A percentile compares a stretch with the other conserved stretches of the same genome.
These are phyloP conservation scores for Eulithis prunata DNA, from an alignment of 2,888 invertebrate species.

Conservation along the genomic window DNA sequence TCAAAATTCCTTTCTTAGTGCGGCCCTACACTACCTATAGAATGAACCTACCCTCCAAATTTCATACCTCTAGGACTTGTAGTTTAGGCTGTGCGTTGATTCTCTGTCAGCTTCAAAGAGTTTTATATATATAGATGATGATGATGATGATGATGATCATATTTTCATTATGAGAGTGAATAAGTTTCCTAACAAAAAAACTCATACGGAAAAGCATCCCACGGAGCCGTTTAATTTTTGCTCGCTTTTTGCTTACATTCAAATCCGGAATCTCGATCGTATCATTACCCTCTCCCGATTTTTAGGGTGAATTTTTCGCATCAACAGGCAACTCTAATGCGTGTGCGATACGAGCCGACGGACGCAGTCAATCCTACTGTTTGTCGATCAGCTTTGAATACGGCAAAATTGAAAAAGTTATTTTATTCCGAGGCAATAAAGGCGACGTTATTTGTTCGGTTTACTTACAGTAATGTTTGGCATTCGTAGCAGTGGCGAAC, in stretches of 20 bases:
- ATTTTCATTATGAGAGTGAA: no score
- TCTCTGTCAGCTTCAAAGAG: no score
- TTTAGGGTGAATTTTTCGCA: conserved; percentile 18
- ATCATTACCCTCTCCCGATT: conserved; percentile 2
- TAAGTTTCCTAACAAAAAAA: no score
- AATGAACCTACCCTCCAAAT: no score
- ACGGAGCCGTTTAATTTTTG: background rate
- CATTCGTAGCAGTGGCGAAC: background rate
- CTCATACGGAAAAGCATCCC: no score
- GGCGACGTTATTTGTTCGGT: background rate
- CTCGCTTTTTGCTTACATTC: background rate
- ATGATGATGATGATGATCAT: no score
- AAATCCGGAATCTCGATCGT: background rate
- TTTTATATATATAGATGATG: no score
- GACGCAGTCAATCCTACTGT: conserved; percentile 70
- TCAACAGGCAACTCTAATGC: conserved; percentile 30
- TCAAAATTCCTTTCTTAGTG: no score
- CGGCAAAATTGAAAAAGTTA: conserved; percentile 68
- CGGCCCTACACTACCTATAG: no score
- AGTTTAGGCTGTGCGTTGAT: no score
- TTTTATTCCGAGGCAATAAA: conserved; percentile 46
- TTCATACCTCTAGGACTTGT: no score
- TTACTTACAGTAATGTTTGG: background rate
- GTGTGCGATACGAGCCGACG: conserved; percentile 39
- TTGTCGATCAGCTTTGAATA: conserved; percentile 69